Base-by-base conservation (phyloP, 2,113 vertebrate genomes). In the Hydrochoerus hydrochaeris region DNA sequence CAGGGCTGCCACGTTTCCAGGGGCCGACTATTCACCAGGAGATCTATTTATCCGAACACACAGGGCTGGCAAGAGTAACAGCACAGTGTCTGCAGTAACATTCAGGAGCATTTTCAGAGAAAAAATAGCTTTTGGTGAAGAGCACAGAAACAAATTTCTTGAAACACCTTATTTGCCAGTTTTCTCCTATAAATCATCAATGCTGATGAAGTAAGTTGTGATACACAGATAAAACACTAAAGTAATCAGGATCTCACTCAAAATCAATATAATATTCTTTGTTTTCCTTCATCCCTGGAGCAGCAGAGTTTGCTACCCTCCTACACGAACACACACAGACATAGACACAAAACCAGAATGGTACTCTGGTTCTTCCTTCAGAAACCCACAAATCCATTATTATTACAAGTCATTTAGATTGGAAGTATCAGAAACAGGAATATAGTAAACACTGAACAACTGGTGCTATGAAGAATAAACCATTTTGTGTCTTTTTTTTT, bases 1-100 rank as follows among this genome's bases (percentile, higher is more conserved):
- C 38, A 26, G 60, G 46, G 28, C 3, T 92, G 46, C 69, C 35
- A 52, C n/a, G 57, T 54, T 84, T 96, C 90, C 73, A 96, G 32
- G n/a, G 19, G 17, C 30, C 69, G 41, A 12, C 28, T 84, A n/a
- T 92, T 92, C 69, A 22, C 85, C 92, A 89, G 91, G 32, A 97
- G 97, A 95, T 91, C 78, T 93, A 60, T 96, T 84, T 89, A 71
- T 90, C 54, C 86, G 78, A 81, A 89, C 57, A 90, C 65, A 69
- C 88, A 78, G 86, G 86, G n/a, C 63, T 22, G 7, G 28, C 26
- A 24, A 77, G 14, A 81, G 30, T 9, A 85, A 85, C 46, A 67
- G 62, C 65, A 88, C 0, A 85, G 54, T 7, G 46, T 77, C 94
- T 85, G 12, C 30, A 95, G 54, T 28, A 85, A 91, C 2, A 3